phyloP scores from a whole-genome alignment of 2,113 vertebrate genomes.

The Fulmarus glacialis region DNA sequence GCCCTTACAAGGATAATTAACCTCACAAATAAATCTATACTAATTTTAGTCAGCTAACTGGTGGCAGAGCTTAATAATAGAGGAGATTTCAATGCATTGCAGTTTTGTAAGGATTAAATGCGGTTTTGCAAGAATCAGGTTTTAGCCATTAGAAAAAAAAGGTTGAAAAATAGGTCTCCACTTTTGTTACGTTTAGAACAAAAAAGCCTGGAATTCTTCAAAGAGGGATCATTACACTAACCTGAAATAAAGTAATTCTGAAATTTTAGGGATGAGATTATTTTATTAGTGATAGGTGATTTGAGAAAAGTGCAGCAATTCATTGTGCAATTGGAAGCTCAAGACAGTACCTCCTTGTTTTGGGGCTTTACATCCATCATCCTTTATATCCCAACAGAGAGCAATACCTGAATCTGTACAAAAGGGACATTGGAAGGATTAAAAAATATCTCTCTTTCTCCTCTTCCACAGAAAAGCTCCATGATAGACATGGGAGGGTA shows the following conservation, averaged over 20 bases:
- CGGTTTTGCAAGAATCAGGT: not conserved
- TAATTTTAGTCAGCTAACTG: not conserved
- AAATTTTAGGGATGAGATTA: not conserved
- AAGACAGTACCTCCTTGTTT: not conserved
- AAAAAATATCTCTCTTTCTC: accelerated
- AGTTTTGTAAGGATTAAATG: not conserved
- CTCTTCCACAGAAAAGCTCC: not conserved
- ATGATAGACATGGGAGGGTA: not conserved
- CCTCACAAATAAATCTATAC: not conserved
- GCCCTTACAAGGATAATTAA: not conserved
- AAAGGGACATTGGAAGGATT: not conserved
- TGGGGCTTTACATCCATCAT: too few relatives aligned
- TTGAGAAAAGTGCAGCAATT: not conserved
- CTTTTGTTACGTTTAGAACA: not conserved
- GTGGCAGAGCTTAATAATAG: not conserved
- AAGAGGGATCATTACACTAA: accelerated
- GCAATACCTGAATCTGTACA: not conserved
- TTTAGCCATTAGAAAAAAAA: not conserved
- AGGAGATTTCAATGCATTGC: not conserved
- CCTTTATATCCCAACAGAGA: not conserved
- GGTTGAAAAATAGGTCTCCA: not conserved
- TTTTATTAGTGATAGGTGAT: not conserved
- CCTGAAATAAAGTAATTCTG: not conserved
- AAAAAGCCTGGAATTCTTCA: not conserved
- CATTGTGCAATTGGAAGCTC: not conserved